Percentiles rank a stretch among this genome's conserved stretches.
These are phyloP conservation scores for Tenualosa thibaudeaui DNA, from an alignment of 2,797 vertebrate species.

Conservation along the genomic window DNA sequence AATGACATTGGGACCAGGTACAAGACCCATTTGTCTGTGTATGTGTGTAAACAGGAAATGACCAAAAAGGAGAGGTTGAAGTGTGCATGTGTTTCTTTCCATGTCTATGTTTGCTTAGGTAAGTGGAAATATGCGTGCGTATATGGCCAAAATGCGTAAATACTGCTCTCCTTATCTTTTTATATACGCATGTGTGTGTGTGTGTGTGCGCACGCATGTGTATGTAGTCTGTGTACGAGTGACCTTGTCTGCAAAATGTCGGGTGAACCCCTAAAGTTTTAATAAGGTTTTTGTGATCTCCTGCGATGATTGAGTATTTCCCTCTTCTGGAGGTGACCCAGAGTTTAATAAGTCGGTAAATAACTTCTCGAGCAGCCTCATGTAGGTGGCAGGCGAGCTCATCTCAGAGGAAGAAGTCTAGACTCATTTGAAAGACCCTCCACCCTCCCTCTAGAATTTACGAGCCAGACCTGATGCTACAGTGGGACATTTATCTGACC, in stretches of 20 bases:
- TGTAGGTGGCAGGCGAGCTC: neutral
- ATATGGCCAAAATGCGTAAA: neutral
- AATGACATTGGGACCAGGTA: slow-evolving; percentile 96
- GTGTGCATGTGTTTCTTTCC: neutral
- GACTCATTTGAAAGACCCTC: slow-evolving; percentile 2
- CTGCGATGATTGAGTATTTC: neutral
- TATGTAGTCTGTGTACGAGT: neutral
- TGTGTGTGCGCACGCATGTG: neutral
- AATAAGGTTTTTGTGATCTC: neutral
- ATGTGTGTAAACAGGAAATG: neutral
- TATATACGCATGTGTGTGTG: too few species aligned
- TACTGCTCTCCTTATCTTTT: neutral
- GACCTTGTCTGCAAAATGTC: neutral
- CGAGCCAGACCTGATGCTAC: neutral
- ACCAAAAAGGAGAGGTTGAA: too few species aligned
- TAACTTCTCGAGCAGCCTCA: neutral
- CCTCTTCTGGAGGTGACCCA: neutral
- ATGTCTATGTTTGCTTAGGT: neutral
- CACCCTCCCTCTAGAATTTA: neutral
- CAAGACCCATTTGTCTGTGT: neutral
- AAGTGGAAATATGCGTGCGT: neutral
- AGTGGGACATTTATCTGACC: neutral
- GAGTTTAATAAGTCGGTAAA: slow-evolving; percentile 10
- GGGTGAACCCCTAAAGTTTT: neutral
- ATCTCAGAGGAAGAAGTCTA: neutral